Conservation (phyloP, 2,113 vertebrate species). For the Zapus hudsonius region DNA sequence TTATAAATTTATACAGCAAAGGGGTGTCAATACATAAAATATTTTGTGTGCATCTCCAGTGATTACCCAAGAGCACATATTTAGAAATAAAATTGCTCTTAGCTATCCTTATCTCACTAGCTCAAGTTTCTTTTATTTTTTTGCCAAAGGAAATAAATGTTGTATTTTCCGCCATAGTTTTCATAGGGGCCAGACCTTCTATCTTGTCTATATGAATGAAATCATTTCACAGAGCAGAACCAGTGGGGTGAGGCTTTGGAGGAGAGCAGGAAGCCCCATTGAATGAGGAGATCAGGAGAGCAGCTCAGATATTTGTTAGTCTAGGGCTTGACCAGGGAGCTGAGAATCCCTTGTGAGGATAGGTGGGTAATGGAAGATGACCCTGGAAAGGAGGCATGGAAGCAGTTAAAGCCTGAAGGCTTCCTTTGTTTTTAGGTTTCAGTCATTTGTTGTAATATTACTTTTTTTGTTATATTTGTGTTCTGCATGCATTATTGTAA, state of each 20-base stretch:
- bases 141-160: constrained; percentile 31
- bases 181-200: constrained; percentile 42
- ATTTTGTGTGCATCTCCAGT: not conserved
- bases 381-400: not conserved
- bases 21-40: not conserved
- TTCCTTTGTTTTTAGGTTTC: not conserved
- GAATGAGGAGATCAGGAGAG: not conserved
- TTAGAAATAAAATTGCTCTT: constrained; percentile 52
- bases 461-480: not conserved
- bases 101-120: constrained; percentile 53
- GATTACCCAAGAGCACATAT: constrained; percentile 32
- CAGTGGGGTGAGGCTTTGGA: not conserved
- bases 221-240: not conserved
- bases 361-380: not conserved
- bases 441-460: not conserved
- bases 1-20: not conserved
- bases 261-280: not conserved
- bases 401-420: not conserved
- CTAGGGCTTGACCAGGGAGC: not conserved
- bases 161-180: not conserved
- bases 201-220: not conserved
- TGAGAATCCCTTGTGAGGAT: not conserved
- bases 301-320: not conserved
- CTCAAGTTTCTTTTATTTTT: constrained; percentile 19
- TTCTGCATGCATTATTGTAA: not conserved